phyloP scores from a whole-genome alignment of 2,113 vertebrate genomes.

The Heteronetta atricapilla region DNA sequence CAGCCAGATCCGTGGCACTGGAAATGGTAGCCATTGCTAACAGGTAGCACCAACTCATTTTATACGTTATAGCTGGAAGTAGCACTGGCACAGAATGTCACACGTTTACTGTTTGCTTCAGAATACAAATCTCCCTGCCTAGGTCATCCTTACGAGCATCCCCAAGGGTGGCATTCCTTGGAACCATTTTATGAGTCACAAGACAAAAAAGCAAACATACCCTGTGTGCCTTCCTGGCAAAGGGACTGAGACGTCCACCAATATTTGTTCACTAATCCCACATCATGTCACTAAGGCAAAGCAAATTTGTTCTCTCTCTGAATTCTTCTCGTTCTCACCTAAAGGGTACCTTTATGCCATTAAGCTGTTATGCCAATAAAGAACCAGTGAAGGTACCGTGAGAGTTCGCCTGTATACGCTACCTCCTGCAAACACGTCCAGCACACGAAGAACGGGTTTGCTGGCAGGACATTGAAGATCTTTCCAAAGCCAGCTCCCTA shows the following conservation, averaged over 20 bases:
- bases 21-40: neutral
- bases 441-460: neutral
- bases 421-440: neutral
- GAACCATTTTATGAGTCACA: rapidly evolving
- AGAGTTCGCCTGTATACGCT: neutral
- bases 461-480: neutral
- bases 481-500: slow-evolving; percentile 26
- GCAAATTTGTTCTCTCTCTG: neutral
- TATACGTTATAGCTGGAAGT: rapidly evolving
- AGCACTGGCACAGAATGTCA: neutral
- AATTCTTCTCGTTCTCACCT: neutral
- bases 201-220: rapidly evolving
- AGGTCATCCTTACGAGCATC: neutral
- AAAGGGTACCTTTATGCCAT: neutral
- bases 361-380: neutral
- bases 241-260: neutral
- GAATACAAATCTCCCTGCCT: neutral
- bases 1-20: rapidly evolving
- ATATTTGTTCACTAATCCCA: neutral
- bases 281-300: neutral
- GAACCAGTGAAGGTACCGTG: neutral
- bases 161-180: neutral
- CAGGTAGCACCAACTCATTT: neutral
- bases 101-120: neutral
- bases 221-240: rapidly evolving